Conservation (phyloP, 2,888 invertebrate species). For the Sphaerophoria rueppellii region DNA sequence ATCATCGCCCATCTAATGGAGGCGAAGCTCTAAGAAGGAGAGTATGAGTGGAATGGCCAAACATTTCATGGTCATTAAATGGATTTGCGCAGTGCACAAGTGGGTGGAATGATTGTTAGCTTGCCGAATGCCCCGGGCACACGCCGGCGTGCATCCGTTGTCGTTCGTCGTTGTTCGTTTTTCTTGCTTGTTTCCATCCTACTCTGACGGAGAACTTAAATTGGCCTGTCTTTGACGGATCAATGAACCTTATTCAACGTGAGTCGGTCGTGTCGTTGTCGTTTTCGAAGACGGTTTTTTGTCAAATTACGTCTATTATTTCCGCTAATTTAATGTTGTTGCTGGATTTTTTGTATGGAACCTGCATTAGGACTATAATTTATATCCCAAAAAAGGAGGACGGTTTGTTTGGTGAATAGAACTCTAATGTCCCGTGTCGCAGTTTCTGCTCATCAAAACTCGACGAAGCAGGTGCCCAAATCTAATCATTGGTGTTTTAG, state of each 20-base stretch:
- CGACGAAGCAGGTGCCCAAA: conserved; percentile 57
- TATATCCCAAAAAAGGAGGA: conserved; percentile 50
- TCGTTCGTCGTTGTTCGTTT: background rate
- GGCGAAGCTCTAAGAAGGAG: conserved; percentile 1
- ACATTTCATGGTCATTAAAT: conserved; percentile 73
- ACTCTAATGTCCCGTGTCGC: conserved; percentile 65
- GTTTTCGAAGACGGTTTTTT: background rate
- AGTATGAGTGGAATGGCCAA: conserved; percentile 52
- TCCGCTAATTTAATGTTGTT: conserved; percentile 63
- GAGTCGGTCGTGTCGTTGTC: too few species aligned
- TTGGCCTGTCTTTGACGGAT: conserved; percentile 61
- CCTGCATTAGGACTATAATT: conserved; percentile 59
- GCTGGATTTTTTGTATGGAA: conserved; percentile 6
- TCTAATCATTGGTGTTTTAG: conserved; percentile 38
- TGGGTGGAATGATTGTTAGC: conserved; percentile 68
- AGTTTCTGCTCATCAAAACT: conserved; percentile 10
- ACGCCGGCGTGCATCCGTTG: conserved; percentile 22
- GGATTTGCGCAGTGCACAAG: conserved; percentile 68
- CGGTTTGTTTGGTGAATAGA: conserved; percentile 71
- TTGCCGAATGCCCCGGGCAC: conserved; percentile 50
- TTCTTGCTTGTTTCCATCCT: conserved; percentile 12
- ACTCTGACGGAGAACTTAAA: conserved; percentile 53
- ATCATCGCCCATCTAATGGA: background rate
- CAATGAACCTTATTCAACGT: conserved; percentile 54
- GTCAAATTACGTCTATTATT: conserved; percentile 63